A percentile compares a stretch with the other conserved stretches of the same genome.
phyloP scores from a whole-genome alignment of 1,140 invertebrate genomes.

The Maniola jurtina region DNA sequence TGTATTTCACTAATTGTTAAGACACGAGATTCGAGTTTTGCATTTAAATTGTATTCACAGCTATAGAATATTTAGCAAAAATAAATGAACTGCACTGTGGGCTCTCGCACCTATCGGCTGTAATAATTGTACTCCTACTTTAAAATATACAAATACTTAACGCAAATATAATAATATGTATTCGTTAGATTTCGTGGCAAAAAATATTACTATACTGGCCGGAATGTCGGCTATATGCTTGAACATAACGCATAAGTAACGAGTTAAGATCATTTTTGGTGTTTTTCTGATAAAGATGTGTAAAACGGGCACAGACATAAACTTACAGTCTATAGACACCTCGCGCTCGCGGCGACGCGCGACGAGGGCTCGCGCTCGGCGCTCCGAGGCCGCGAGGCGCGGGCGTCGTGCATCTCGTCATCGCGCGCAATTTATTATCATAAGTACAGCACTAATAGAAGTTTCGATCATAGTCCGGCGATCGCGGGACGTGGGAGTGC shows the following conservation, averaged over 20 bases:
- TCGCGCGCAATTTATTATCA: conserved; percentile 73
- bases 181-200: conserved; percentile 36
- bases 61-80: conserved; percentile 58
- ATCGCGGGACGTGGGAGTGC: conserved; percentile 60
- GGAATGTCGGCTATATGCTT: conserved; percentile 62
- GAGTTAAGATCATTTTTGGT: conserved; percentile 42
- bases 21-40: not conserved
- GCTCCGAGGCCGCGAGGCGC: conserved; percentile 46
- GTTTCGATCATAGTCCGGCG: conserved; percentile 64
- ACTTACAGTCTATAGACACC: conserved; percentile 63
- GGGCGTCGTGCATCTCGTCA: conserved; percentile 53
- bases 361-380: conserved; percentile 48
- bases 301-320: conserved; percentile 68
- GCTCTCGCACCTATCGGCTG: conserved; percentile 16
- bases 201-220: conserved; percentile 59
- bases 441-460: conserved; percentile 75
- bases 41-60: conserved; percentile 3
- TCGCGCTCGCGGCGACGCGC: conserved; percentile 50
- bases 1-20: conserved; percentile 6
- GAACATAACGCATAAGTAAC: conserved; percentile 52
- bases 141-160: conserved; percentile 52
- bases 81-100: conserved; percentile 43
- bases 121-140: conserved; percentile 39
- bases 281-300: conserved; percentile 55
- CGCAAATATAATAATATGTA: conserved; percentile 38